Evolutionary conservation across 2,888 invertebrate species (phyloP).

Genomic region (Fissipunctia ypsillon): DNA sequence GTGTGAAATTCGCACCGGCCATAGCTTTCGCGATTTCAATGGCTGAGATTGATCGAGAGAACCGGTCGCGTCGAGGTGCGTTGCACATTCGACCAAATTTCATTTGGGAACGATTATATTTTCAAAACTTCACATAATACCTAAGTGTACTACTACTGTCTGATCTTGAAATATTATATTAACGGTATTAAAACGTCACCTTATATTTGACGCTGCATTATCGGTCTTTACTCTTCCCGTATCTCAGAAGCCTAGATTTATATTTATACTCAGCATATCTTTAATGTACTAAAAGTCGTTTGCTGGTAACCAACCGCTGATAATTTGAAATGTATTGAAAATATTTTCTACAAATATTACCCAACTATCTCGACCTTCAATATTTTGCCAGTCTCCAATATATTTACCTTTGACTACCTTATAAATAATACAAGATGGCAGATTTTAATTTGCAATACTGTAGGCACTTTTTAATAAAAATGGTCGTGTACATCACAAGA

Average conservation of each 20-base stretch:
- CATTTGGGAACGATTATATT: conserved; percentile 67
- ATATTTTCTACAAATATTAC: conserved; percentile 13
- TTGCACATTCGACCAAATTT: conserved; percentile 61
- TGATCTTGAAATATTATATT: conserved; percentile 53
- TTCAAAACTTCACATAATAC: conserved; percentile 3
- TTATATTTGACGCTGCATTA: conserved; percentile 33
- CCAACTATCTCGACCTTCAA: conserved; percentile 17
- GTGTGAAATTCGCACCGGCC: conserved; percentile 89
- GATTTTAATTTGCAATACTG: conserved; percentile 16
- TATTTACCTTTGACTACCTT: neutral
- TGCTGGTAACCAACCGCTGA: conserved; percentile 30
- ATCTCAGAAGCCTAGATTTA: conserved; percentile 56
- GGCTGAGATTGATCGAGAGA: conserved; percentile 83
- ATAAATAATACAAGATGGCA: neutral
- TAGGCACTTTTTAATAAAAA: conserved; percentile 13
- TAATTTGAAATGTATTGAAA: conserved; percentile 25
- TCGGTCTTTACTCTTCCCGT: conserved; percentile 51
- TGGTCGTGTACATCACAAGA: conserved; percentile 37
- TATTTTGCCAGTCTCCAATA: neutral
- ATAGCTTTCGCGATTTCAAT: conserved; percentile 87
- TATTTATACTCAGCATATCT: conserved; percentile 41
- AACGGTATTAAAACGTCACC: conserved; percentile 28
- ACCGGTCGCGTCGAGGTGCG: conserved; percentile 80
- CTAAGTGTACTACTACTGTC: neutral
- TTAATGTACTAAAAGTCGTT: conserved; percentile 36